phyloP scores from a whole-genome alignment of 2,797 vertebrate genomes.

The Myotis findleyi region DNA sequence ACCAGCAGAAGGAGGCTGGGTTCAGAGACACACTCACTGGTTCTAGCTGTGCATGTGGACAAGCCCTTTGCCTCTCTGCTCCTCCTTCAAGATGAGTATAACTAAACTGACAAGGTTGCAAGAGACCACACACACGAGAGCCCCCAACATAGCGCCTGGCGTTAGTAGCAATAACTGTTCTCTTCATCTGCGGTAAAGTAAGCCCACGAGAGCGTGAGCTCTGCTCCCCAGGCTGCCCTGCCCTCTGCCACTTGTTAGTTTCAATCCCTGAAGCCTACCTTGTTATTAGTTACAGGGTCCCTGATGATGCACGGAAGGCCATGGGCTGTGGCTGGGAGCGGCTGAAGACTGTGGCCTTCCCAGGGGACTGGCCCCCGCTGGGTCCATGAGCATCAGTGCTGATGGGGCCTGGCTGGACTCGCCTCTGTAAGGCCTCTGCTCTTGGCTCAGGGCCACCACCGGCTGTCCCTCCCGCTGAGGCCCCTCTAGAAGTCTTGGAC shows the following conservation, averaged over 20 bases:
- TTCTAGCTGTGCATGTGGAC: neutral
- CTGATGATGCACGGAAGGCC: neutral
- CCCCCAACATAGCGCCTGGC: neutral
- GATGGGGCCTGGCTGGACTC: neutral
- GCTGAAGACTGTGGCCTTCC: neutral
- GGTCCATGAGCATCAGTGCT: neutral
- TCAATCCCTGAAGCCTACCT: conserved; percentile 51
- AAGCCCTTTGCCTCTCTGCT: neutral
- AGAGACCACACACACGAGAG: neutral
- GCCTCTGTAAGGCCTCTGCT: neutral
- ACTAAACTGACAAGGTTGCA: neutral
- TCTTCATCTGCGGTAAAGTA: neutral
- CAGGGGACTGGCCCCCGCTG: rapidly evolving
- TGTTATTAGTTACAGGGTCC: conserved; percentile 62
- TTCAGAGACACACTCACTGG: neutral
- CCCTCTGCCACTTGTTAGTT: conserved; percentile 76
- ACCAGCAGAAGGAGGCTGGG: neutral
- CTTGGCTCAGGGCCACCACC: neutral
- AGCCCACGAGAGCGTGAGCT: neutral
- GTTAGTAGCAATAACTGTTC: neutral
- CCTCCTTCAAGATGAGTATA: neutral
- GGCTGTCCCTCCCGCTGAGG: rapidly evolving
- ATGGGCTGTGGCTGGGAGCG: neutral
- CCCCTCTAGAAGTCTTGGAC: neutral
- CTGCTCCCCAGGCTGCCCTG: conserved; percentile 33